Conservation (phyloP, 2,113 vertebrate genomes). For the Chionodraco myersi region DNA sequence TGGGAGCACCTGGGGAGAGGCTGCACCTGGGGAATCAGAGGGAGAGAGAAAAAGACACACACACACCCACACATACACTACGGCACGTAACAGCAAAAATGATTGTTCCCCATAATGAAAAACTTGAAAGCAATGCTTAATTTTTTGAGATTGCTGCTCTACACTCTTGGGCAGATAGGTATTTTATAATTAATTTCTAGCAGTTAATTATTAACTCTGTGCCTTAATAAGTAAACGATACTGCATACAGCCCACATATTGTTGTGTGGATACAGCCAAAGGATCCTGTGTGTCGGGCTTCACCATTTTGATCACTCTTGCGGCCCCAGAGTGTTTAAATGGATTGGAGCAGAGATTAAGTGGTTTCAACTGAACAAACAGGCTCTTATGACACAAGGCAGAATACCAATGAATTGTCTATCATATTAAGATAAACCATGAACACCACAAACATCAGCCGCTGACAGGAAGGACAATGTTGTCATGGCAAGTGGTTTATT, state of each 20-base stretch:
- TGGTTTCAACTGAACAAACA: constrained; percentile 58
- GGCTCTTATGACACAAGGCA: constrained; percentile 28
- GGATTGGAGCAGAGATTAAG: constrained; percentile 55
- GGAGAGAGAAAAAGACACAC: too few species aligned
- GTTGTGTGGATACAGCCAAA: constrained; percentile 35
- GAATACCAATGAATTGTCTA: constrained; percentile 39
- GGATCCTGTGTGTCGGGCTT: constrained; percentile 5
- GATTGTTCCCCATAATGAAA: constrained; percentile 33
- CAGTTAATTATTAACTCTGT: constrained; percentile 22
- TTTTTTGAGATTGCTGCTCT: background rate
- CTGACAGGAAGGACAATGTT: constrained; percentile 21
- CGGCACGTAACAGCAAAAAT: constrained; percentile 31
- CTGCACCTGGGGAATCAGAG: too few species aligned
- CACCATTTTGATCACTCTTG: constrained; percentile 25
- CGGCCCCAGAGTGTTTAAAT: constrained; percentile 46
- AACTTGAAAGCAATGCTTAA: constrained; percentile 1
- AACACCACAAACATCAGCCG: constrained; percentile 16
- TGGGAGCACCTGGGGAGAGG: too few species aligned
- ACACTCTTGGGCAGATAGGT: background rate
- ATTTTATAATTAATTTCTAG: background rate
- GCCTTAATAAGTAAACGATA: constrained; percentile 29
- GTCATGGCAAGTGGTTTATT: constrained; percentile 6
- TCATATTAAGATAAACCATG: constrained; percentile 38
- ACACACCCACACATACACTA: too few species aligned
- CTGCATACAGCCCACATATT: constrained; percentile 30